Evolutionary conservation across 2,113 vertebrate species (phyloP), one percentile per base, ranked within the genome.

Genomic region (Poeciliopsis prolifica): DNA sequence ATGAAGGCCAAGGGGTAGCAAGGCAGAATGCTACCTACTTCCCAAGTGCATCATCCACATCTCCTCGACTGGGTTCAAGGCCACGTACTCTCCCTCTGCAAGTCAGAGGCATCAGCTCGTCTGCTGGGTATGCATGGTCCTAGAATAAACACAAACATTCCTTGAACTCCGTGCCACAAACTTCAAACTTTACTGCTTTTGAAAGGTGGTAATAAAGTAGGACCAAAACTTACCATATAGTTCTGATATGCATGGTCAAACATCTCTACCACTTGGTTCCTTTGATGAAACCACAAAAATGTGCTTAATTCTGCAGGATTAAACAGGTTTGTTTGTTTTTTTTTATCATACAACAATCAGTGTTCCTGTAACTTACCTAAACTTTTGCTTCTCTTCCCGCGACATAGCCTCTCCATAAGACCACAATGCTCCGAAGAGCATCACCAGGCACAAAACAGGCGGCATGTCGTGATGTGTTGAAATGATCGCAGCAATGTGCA

Each of bases 211-310:
- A 3, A 65, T 3, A 48, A 1, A 17, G 28, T n/a, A 40, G 3
- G 22, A 26, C 51, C 54, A 68, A 29, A 37, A 87, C 96, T 95
- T 93, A 99, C 98, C 98, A 99, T 99, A 70, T 99, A 99, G 94
- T 97, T 99, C 89, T 96, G 96, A 90, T 97, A 99, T 37, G 98
- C 98, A 84, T 99, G 98, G 94, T 99, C 97, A 94, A 99, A 99
- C 98, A 99, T 99, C 94, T 99, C 98, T 80, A 98, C 91, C 81
- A 99, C 98, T 95, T 99, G 98, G 94, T 95, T 95, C 94, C 98
- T 99, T 92, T 44, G 8, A 19, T 15, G 24, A 67, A 26, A 58
- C 68, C 65, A 0, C 0, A 89, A 22, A 0, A 15, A 65, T 90
- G 14, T 54, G 65, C 33, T 0, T 28, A n/a, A 58, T 48, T 5